A percentile compares a stretch with the other conserved stretches of the same genome.
These are phyloP conservation scores for Drosophila ananassae DNA, from an alignment of 1,140 invertebrate species.

Conservation along the genomic window DNA sequence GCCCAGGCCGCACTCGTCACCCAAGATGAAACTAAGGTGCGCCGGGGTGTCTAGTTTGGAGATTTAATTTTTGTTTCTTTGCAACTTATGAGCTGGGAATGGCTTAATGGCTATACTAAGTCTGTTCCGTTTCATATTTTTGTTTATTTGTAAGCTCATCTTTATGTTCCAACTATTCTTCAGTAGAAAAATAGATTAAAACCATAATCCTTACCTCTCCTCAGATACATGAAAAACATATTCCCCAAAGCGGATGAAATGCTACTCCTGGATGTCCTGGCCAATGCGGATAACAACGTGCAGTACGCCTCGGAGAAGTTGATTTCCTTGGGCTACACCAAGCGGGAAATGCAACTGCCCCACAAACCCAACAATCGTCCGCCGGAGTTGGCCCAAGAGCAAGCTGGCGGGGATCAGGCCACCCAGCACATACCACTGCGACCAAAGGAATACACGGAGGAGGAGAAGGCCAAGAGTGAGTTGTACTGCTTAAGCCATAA, in stretches of 20 bases:
- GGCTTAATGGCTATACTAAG: not conserved
- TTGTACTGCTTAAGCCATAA: not conserved
- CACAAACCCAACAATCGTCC: conserved; percentile 69
- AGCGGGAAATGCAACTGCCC: conserved; percentile 87
- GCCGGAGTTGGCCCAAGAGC: conserved; percentile 64
- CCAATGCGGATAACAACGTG: conserved; percentile 94
- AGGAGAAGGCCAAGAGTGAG: conserved; percentile 91
- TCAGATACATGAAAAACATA: conserved; percentile 94
- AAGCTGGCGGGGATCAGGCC: conserved; percentile 20
- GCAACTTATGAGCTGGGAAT: not conserved
- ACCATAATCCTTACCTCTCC: conserved; percentile 29
- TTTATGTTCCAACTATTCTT: not conserved
- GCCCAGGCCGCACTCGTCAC: conserved; percentile 90
- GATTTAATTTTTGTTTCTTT: too few species aligned
- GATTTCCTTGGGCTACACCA: conserved; percentile 91
- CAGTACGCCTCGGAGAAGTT: conserved; percentile 92
- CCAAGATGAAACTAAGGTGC: conserved; percentile 96
- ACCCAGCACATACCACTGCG: conserved; percentile 84
- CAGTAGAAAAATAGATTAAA: not conserved
- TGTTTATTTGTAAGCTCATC: not conserved
- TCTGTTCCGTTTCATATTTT: not conserved
- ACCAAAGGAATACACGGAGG: conserved; percentile 88
- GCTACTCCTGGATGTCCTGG: conserved; percentile 92
- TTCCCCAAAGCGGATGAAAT: conserved; percentile 96
- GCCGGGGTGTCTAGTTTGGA: not conserved